phyloP scores from a whole-genome alignment of 2,113 vertebrate species.

The Tragulus kanchil region DNA sequence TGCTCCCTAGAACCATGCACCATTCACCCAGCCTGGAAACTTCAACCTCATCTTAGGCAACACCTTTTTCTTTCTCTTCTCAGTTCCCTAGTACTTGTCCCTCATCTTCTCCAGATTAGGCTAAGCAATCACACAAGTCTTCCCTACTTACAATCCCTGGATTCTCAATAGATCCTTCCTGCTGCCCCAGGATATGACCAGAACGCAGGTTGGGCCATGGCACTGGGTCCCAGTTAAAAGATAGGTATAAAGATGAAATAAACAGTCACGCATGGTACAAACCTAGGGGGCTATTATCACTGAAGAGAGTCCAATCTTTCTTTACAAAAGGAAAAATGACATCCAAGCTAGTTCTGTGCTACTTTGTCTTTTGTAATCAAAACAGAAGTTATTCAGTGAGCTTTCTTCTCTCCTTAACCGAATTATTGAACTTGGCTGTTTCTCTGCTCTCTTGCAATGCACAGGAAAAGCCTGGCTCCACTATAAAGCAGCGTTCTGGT shows the following conservation, averaged over 20 bases:
- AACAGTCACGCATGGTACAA: fast-evolving
- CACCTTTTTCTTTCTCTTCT: neutral
- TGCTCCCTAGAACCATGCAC: neutral
- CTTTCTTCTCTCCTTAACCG: neutral
- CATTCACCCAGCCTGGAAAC: neutral
- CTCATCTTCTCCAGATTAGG: neutral
- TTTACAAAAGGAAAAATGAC: neutral
- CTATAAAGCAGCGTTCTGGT: neutral
- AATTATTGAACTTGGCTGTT: neutral
- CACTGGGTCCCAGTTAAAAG: too few species aligned
- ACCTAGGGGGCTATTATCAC: neutral
- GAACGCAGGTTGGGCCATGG: neutral
- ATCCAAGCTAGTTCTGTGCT: neutral
- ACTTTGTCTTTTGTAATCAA: neutral
- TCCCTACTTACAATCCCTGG: too few species aligned
- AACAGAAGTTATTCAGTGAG: neutral
- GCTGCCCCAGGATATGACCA: neutral
- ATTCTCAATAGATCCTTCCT: neutral
- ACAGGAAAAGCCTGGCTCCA: neutral
- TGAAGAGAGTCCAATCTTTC: neutral
- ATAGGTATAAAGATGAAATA: too few species aligned
- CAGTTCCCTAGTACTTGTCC: neutral
- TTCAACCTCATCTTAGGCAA: neutral
- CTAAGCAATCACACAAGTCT: neutral
- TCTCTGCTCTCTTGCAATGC: neutral